Conservation (phyloP, 1,140 invertebrate genomes). For the Drosophila carrolli region DNA sequence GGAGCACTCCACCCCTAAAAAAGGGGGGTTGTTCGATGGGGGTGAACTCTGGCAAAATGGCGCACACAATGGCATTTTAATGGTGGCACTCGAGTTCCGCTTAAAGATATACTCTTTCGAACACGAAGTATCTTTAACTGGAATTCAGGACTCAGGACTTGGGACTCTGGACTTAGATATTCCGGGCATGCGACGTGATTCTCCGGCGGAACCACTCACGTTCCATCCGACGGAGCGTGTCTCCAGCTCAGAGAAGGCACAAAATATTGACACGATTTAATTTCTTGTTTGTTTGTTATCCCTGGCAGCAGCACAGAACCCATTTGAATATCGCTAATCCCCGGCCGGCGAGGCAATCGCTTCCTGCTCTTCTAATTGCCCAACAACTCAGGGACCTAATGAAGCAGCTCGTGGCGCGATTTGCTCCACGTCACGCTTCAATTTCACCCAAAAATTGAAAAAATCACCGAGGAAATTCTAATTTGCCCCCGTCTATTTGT, state of each 20-base stretch:
- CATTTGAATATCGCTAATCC: constrained; percentile 65
- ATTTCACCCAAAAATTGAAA: constrained; percentile 73
- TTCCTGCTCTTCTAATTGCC: constrained; percentile 60
- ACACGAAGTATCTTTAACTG: constrained; percentile 16
- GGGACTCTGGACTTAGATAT: constrained; percentile 16
- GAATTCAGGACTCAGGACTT: constrained; percentile 9
- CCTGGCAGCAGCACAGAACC: constrained; percentile 5
- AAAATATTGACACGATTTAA: constrained; percentile 60
- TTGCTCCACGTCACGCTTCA: constrained; percentile 72
- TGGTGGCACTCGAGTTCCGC: constrained; percentile 61
- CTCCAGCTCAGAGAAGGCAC: constrained; percentile 25
- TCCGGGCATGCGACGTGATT: constrained; percentile 33
- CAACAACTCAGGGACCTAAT: constrained; percentile 72
- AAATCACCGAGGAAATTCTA: constrained; percentile 30
- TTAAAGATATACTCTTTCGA: constrained; percentile 25
- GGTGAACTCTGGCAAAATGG: constrained; percentile 62
- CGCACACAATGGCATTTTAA: constrained; percentile 66
- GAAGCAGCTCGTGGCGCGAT: constrained; percentile 66
- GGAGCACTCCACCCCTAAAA: not conserved
- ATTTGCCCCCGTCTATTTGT: constrained; percentile 53
- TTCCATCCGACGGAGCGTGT: constrained; percentile 29
- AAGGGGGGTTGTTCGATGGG: constrained; percentile 30
- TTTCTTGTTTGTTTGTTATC: constrained; percentile 52
- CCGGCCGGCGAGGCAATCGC: constrained; percentile 13
- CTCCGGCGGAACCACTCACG: constrained; percentile 24